Evolutionary conservation across 1,140 invertebrate species (phyloP), one percentile per base, ranked within the genome.

Genomic region (Drosophila parvula): DNA sequence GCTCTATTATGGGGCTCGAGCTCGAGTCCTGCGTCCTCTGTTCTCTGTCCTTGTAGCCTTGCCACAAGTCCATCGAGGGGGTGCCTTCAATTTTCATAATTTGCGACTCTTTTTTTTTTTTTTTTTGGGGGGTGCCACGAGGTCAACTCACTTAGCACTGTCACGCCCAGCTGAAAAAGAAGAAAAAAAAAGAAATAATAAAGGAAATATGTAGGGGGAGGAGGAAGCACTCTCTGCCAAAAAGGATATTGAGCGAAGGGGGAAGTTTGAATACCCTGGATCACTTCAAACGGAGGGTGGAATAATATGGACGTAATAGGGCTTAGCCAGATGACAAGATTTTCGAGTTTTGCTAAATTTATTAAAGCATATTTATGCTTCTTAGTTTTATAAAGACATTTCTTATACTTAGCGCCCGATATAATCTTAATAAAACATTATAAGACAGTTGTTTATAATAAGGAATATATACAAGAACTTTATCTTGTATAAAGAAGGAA

Each of bases 51-150:
- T 32, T 44, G 28, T 45, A 50, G 40, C 51, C 47, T 32, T 44
- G 28, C n/a, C 16, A 32, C 51, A 22, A 45, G 18, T 45, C 44
- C 11, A n/a, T 27, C 27, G 4, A 28, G 45, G 14, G 14, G 28
- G n/a, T 64, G 60, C 64, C 78, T 75, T 78, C 79, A 79, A 85
- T 85, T 85, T 79, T 85, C 83, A 86, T 86, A 88, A 86, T 88
- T 88, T 86, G 51, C 65, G 57, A 69, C 81, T 57, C 22, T 59
- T 47, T 57, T 62, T 53, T 40, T 45, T 27, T 57, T 3, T 59
- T 47, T 57, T 62, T 53, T 40, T 45, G 18, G 44, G 40, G 68
- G 67, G 43, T 71, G 69, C 27, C 56, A 65, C 16, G 47, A 48
- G 60, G 76, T 70, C 59, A 56, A 73, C 61, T 63, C 81, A 85